Evolutionary conservation across 2,888 invertebrate species (phyloP), one percentile per base, ranked within the genome.

Genomic region (Limnephilus marmoratus): DNA sequence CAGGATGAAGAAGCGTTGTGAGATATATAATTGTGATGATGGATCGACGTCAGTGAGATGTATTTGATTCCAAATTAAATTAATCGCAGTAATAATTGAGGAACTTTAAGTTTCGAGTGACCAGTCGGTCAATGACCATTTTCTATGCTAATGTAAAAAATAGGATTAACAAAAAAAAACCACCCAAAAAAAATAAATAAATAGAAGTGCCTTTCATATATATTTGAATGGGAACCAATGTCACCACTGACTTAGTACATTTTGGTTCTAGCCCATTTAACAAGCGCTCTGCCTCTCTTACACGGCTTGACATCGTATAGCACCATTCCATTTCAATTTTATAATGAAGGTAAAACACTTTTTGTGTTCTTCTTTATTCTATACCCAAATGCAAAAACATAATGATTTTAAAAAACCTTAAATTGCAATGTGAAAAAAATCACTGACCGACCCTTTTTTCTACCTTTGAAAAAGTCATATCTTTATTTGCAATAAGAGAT

Each of bases 401-500:
- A 9, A 9, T 68, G 24, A n/a, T n/a, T 24, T 24, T 24, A n/a
- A 68, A 24, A 68, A 68, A 9, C 4, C 0, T 68, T 24, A 5
- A 7, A 68, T n/a, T 68, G 68, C 68, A 68, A 24, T 24, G 24
- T 68, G 68, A 68, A 68, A 68, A 68, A 68, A 68, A 24, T 68
- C 68, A n/a, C 9, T n/a, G 68, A 68, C 68, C 24, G 24, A 11
- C 1, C 9, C n/a, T 9, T 68, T 68, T 68, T 68, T 68, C 18
- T 5, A 7, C 5, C n/a, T 2, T n/a, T 24, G 7, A 68, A 24
- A 68, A 68, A n/a, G 24, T 68, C 9, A 68, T n/a, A n/a, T 68
- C 68, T 9, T 83, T 83, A 83, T 83, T 83, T 83, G 15, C 37
- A 37, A 37, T 83, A 83, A 83, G 37, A 37, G 83, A 83, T 83